Evolutionary conservation across 2,888 invertebrate genomes (phyloP), one percentile per base, ranked within the genome.

Genomic region (Melinaea menophilus): DNA sequence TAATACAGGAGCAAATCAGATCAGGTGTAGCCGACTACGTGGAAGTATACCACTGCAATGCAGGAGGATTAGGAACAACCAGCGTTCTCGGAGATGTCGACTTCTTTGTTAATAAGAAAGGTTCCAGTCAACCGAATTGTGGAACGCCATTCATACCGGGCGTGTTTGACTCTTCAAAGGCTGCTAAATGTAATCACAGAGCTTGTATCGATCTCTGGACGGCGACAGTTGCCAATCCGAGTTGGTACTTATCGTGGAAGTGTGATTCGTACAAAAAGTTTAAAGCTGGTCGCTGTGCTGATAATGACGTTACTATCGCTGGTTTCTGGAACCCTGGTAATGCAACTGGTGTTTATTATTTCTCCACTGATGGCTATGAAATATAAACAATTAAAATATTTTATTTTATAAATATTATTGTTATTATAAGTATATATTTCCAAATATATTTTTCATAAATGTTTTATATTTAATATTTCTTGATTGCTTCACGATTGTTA

Each of bases 11-110:
- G 22, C 88, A 92, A 69, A 77, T 94, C 0, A 85, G 92, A 58
- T 83, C 89, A 31, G 88, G 89, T 4, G 91, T 93, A 35, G 93
- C 93, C 0, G 82, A 88, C 0, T 92, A 93, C 71, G 93, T 93
- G 0, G 93, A 93, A 73, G 89, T 92, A 0, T 89, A 93, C 67
- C 93, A 93, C 73, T 93, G 93, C 37, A 92, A 92, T 68, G 91
- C 91, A 63, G 93, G 92, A 12, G 85, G 84, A 0, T 74, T 92
- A 2, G 92, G 92, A 1, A 86, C 90, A 0, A 84, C 85, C 0
- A 85, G 85, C 61, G 88, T 91, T 0, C 74, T 92, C 45, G 93
- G 91, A 0, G 92, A 92, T 58, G 80, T 91, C 4, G 93, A 93
- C 74, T 93, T 93, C 76, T 92, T 91, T 71, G 86, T 92, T 2